Base-by-base conservation (phyloP, 2,113 vertebrate genomes). In the Lipophrys pholis region DNA sequence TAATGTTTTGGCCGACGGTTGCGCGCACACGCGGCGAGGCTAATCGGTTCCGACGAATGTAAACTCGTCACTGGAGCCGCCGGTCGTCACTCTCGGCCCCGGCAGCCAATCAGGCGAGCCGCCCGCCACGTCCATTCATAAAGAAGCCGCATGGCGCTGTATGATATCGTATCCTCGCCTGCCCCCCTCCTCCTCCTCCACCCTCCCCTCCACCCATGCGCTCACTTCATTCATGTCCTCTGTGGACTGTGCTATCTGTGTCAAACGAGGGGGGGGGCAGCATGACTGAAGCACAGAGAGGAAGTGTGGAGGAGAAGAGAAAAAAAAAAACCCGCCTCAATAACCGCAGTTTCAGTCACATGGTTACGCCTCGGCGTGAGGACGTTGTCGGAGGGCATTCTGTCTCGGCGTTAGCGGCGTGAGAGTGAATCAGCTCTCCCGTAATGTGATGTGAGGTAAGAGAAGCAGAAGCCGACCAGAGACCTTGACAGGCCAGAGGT, bases 71-170 rank as follows among this genome's bases (percentile, higher is more conserved):
- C 21, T 30, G 39, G 6, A 12, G 11, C 11, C n/a, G n/a, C n/a
- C n/a, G n/a, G n/a, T 57, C 63, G 57, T 84, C 45, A 30, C 21
- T 30, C 21, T 30, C 21, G 21, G 11, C 9, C 42, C 5, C 52
- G 7, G 15, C 70, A 74, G 83, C 92, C 94, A 93, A 94, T 93
- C 90, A 72, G 70, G 61, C 43, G 55, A 15, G 42, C 64, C 49
- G 39, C 77, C 75, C 68, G 66, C 76, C 65, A 41, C 48, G 76
- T 88, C 89, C 92, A 94, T 94, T 94, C 94, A 94, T 92, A 92
- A 93, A 91, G 90, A 93, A 83, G 83, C 72, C 64, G 76, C 82
- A 68, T 65, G 46, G 56, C 43, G 10, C 82, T 76, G 68, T 73
- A 69, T 69, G 87, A 89, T 76, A 92, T 58, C 75, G 78, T 82